Conservation (phyloP, 1,140 invertebrate species). For the Zaprionus lachaisei region DNA sequence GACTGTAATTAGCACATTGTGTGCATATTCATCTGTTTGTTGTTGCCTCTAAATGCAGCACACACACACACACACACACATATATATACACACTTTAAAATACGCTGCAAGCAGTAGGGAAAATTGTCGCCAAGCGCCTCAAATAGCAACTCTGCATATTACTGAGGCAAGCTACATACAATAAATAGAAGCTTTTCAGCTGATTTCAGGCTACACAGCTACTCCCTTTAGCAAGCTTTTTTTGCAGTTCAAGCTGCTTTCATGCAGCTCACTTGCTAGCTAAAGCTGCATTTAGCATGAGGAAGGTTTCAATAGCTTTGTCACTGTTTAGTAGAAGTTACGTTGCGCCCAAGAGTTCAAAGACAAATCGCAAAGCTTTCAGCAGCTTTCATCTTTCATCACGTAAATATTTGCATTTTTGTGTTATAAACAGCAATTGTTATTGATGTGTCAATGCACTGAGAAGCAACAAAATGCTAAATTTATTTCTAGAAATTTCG, state of each 20-base stretch:
- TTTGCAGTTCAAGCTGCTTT: not conserved
- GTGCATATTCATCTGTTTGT: conserved; percentile 39
- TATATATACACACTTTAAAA: conserved; percentile 5
- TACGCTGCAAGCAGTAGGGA: not conserved
- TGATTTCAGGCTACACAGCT: not conserved
- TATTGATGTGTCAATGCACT: conserved; percentile 61
- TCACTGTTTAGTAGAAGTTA: too few relatives aligned
- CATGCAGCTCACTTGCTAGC: not conserved
- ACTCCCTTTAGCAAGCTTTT: not conserved
- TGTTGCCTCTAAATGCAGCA: conserved; percentile 43
- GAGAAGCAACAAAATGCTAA: conserved; percentile 33
- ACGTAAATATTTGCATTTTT: not conserved
- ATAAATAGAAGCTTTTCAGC: not conserved
- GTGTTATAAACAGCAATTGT: not conserved
- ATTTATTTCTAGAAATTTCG: conserved; percentile 75
- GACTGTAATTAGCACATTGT: conserved; percentile 78
- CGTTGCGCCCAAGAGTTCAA: not conserved
- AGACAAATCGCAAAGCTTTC: not conserved
- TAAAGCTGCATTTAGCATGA: not conserved
- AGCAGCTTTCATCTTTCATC: not conserved
- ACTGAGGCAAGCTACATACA: not conserved
- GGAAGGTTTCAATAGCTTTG: not conserved
- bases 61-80: conserved; percentile 9
- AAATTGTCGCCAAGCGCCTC: conserved; percentile 4
- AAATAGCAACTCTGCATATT: not conserved